Evolutionary conservation across 2,113 vertebrate species (phyloP).

Genomic region (Actinemys pallida): DNA sequence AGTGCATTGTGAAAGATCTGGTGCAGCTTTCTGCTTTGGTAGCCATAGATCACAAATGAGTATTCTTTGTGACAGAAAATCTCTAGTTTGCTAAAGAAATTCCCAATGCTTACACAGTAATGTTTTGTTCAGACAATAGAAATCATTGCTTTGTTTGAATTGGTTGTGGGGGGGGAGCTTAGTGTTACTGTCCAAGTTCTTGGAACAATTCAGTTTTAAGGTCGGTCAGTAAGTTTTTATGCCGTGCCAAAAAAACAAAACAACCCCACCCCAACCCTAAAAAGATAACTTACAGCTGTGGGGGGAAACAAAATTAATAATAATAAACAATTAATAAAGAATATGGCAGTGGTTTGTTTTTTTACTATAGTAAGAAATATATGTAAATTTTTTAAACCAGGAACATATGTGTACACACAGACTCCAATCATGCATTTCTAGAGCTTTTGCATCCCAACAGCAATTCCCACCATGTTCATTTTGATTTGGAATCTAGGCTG

Average conservation of each 20-base stretch:
- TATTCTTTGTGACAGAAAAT: background rate
- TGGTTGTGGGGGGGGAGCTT: background rate
- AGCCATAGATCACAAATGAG: background rate
- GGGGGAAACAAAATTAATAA: background rate
- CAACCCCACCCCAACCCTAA: background rate
- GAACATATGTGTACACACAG: background rate
- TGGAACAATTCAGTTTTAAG: background rate
- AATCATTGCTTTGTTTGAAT: background rate
- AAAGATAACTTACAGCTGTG: background rate
- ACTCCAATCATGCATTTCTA: background rate
- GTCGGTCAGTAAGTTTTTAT: background rate
- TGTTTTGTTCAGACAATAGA: background rate
- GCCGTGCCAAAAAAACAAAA: background rate
- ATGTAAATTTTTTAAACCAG: background rate
- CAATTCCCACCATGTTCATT: background rate
- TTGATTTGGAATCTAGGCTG: background rate
- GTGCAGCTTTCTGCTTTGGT: slow-evolving; percentile 20
- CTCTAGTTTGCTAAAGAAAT: slow-evolving; percentile 6
- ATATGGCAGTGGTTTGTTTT: background rate
- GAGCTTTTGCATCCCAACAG: background rate
- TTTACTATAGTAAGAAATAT: background rate
- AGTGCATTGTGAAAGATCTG: background rate
- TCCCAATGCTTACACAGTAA: fast-evolving
- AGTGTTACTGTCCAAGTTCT: background rate
- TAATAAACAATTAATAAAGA: background rate